phyloP scores from a whole-genome alignment of 2,797 vertebrate species.

The Agapornis canus region DNA sequence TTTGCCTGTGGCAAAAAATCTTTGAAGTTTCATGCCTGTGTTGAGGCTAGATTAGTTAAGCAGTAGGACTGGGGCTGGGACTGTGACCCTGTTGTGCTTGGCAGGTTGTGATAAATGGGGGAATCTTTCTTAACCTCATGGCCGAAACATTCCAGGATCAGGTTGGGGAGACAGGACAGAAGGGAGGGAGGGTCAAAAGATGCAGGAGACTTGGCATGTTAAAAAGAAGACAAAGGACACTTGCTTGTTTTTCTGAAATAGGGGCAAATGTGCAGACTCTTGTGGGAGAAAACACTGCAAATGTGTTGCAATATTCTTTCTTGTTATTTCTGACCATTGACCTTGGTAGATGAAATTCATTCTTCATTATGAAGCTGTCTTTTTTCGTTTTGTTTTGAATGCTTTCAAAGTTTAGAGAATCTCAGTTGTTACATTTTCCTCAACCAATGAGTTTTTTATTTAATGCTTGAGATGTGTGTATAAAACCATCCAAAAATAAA shows the following conservation, averaged over 20 bases:
- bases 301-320: background rate
- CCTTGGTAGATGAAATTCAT: background rate
- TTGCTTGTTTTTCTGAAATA: slow-evolving; percentile 14
- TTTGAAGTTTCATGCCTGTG: slow-evolving; percentile 72
- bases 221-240: background rate
- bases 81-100: slow-evolving; percentile 71
- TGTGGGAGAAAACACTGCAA: background rate
- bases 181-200: background rate
- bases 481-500: slow-evolving; percentile 8
- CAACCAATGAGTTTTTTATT: background rate
- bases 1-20: slow-evolving; percentile 70
- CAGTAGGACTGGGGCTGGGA: slow-evolving; percentile 52
- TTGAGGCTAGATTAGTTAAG: slow-evolving; percentile 66
- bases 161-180: background rate
- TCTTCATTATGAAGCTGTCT: background rate
- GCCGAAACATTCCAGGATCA: slow-evolving; percentile 74
- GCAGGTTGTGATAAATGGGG: slow-evolving; percentile 78
- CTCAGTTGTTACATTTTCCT: background rate
- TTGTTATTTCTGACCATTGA: background rate
- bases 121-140: slow-evolving; percentile 75
- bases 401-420: background rate
- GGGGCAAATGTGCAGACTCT: background rate
- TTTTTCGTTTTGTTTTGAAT: background rate
- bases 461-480: background rate
- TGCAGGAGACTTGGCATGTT: background rate